Conservation (phyloP, 2,888 invertebrate genomes). For the Amphiduros pacificus region DNA sequence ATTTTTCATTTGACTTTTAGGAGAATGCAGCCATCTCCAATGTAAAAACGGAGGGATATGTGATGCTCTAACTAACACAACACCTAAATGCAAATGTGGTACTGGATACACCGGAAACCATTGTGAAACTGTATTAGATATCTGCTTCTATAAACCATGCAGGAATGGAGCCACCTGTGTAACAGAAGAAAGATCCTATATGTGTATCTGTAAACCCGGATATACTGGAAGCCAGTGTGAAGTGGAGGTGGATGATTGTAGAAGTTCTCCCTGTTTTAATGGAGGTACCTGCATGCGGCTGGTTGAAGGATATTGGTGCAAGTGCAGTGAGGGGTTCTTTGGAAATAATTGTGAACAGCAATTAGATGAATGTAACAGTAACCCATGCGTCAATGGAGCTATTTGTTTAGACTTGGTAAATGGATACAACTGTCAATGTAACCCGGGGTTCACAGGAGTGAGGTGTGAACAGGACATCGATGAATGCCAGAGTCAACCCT, state of each 20-base stretch:
- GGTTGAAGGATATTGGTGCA: slow-evolving; percentile 26
- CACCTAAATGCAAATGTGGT: no score
- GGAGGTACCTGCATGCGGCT: slow-evolving; percentile 32
- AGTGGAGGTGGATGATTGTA: slow-evolving; percentile 25
- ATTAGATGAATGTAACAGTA: slow-evolving; percentile 31
- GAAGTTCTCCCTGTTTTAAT: slow-evolving; percentile 22
- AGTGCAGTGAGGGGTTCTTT: slow-evolving; percentile 28
- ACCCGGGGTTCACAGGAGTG: slow-evolving; percentile 7
- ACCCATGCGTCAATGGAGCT: slow-evolving; percentile 23
- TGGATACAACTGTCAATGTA: slow-evolving; percentile 16
- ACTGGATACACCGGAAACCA: no score
- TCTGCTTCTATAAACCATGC: slow-evolving; percentile 76
- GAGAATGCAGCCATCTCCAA: no score
- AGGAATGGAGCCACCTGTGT: slow-evolving; percentile 90
- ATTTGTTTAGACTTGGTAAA: slow-evolving; percentile 20
- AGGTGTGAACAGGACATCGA: not conserved
- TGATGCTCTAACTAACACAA: no score
- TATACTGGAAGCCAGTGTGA: slow-evolving; percentile 24
- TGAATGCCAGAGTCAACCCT: not conserved
- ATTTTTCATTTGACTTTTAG: no score
- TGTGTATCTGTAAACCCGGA: slow-evolving; percentile 13
- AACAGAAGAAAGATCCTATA: slow-evolving; percentile 66
- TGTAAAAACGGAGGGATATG: no score
- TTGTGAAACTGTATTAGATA: no score
- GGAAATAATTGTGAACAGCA: slow-evolving; percentile 58